Evolutionary conservation across 2,888 invertebrate genomes (phyloP).

Genomic region (Teleiodes luculella): DNA sequence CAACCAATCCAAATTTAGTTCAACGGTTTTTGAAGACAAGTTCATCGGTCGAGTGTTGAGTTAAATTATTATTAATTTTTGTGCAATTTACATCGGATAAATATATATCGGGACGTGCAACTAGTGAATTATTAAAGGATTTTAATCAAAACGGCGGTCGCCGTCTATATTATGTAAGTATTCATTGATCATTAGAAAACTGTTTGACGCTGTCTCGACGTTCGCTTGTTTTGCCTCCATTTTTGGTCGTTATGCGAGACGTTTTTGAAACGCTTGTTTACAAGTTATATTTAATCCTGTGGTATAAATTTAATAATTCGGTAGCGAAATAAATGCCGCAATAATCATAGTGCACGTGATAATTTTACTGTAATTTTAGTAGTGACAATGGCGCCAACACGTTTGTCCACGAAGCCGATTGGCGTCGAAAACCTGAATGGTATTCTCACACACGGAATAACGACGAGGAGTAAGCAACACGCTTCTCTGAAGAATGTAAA

Average conservation of each 20-base stretch:
- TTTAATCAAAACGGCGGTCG: conserved; percentile 53
- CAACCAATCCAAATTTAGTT: conserved; percentile 57
- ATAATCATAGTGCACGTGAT: conserved; percentile 47
- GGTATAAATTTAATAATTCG: not conserved
- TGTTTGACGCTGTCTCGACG: conserved; percentile 52
- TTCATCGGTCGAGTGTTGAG: conserved; percentile 59
- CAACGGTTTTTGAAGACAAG: conserved; percentile 71
- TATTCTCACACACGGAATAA: conserved; percentile 72
- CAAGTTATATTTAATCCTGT: conserved; percentile 30
- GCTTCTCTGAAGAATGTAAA: conserved; percentile 69
- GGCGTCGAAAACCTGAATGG: conserved; percentile 68
- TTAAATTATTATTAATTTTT: conserved; percentile 53
- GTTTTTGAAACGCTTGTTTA: conserved; percentile 54
- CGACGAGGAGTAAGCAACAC: conserved; percentile 80
- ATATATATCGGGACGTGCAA: conserved; percentile 40
- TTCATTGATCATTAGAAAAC: conserved; percentile 34
- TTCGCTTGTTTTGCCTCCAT: conserved; percentile 77
- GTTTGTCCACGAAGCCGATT: conserved; percentile 75
- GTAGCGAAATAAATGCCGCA: conserved; percentile 28
- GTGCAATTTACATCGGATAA: conserved; percentile 42
- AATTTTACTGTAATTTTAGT: conserved; percentile 46
- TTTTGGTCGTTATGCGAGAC: conserved; percentile 60
- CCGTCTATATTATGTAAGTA: conserved; percentile 60
- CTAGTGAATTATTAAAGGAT: conserved; percentile 39
- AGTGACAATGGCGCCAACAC: conserved; percentile 81